Conservation (phyloP, 2,797 vertebrate species). For the Tadarida brasiliensis region DNA sequence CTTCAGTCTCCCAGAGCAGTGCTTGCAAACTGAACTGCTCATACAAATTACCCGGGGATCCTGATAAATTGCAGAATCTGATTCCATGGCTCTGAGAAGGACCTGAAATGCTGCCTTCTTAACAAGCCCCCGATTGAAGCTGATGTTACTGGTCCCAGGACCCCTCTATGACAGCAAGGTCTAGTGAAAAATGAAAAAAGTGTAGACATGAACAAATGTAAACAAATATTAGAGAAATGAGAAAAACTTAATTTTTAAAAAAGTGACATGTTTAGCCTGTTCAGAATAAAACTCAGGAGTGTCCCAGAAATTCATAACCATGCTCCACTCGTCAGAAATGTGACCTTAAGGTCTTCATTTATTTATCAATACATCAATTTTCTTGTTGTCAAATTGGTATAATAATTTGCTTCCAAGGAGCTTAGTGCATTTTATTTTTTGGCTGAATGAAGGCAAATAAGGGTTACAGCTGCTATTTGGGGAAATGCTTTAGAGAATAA, state of each 20-base stretch:
- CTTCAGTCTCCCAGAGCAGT: background rate
- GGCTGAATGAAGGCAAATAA: background rate
- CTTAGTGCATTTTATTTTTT: background rate
- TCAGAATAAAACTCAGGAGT: background rate
- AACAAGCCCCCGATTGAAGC: background rate
- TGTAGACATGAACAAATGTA: background rate
- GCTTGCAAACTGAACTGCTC: background rate
- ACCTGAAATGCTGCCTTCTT: background rate
- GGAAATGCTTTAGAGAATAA: slow-evolving; percentile 55
- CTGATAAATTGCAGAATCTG: background rate
- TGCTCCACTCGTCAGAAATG: background rate
- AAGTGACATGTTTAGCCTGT: background rate
- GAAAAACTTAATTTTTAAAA: background rate
- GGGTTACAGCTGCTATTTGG: slow-evolving; percentile 3
- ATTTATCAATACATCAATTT: background rate
- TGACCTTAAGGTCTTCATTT: background rate
- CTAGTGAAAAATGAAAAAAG: background rate
- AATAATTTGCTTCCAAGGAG: slow-evolving; percentile 30
- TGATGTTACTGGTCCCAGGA: background rate
- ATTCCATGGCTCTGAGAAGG: background rate
- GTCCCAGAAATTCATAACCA: background rate
- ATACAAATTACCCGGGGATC: background rate
- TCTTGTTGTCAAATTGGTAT: background rate
- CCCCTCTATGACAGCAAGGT: background rate
- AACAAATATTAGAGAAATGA: background rate